These are phyloP conservation scores for Sylvia atricapilla DNA, from an alignment of 2,113 vertebrate genomes.

Conservation along the genomic window DNA sequence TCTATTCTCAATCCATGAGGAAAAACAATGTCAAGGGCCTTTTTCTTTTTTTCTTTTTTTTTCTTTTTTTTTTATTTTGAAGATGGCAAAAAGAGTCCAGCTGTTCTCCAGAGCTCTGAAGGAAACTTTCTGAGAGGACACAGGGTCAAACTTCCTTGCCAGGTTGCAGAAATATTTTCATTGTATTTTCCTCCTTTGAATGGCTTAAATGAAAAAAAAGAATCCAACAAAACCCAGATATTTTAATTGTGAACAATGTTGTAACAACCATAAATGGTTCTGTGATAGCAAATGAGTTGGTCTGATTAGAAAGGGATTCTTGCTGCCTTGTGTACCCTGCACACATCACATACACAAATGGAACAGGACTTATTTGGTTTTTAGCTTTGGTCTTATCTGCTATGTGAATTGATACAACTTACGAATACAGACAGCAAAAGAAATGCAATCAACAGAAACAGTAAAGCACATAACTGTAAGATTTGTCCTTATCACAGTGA, in stretches of 20 bases:
- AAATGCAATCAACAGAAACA: not conserved
- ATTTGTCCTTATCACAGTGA: not conserved
- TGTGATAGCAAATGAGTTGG: not conserved
- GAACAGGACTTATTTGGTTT: not conserved
- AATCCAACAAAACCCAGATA: not conserved
- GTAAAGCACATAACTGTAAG: not conserved
- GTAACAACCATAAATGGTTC: not conserved
- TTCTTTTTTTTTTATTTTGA: not conserved
- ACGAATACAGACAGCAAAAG: not conserved
- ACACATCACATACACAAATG: not conserved
- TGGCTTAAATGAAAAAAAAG: not conserved
- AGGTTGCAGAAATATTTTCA: not conserved
- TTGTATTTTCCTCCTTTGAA: not conserved
- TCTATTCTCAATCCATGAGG: not conserved
- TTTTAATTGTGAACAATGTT: not conserved
- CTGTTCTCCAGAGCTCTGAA: not conserved
- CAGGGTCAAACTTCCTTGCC: not conserved
- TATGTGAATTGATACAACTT: not conserved
- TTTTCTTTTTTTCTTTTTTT: not conserved
- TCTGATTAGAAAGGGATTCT: not conserved
- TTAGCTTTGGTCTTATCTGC: not conserved
- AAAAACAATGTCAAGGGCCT: not conserved
- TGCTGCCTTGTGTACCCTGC: not conserved
- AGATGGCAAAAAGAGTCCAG: not conserved
- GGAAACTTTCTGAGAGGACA: not conserved